phyloP scores from a whole-genome alignment of 1,140 invertebrate genomes.

The Drosophila nikananu region DNA sequence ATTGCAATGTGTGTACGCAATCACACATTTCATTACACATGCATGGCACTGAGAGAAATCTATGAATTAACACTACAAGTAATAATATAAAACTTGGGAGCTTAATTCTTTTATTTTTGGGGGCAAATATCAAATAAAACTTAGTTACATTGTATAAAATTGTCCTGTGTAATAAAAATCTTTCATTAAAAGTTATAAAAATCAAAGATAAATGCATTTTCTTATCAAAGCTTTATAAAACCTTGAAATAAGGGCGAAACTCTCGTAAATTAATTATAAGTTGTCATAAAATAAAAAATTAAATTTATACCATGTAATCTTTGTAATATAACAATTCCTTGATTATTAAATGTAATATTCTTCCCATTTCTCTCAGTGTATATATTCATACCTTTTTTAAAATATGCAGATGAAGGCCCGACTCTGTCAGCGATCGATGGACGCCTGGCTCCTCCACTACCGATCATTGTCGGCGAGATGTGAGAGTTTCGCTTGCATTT shows the following conservation, averaged over 20 bases:
- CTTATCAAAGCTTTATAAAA: not conserved
- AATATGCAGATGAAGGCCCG: constrained; percentile 52
- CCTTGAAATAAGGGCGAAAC: accelerated
- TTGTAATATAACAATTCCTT: not conserved
- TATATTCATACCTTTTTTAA: constrained; percentile 21
- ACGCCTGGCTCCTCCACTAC: constrained; percentile 25
- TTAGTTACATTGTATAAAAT: not conserved
- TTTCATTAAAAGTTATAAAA: too few relatives aligned
- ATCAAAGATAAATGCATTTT: not conserved
- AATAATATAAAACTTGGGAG: too few relatives aligned
- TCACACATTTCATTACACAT: constrained; percentile 32
- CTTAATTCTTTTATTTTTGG: not conserved
- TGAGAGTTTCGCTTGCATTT: constrained; percentile 59
- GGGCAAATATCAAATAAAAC: not conserved
- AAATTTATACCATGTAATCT: too few relatives aligned
- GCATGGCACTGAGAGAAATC: constrained; percentile 11
- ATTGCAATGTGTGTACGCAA: constrained; percentile 42
- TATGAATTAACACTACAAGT: not conserved
- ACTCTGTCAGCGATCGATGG: constrained; percentile 47
- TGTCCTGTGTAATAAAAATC: not conserved
- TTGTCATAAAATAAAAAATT: not conserved
- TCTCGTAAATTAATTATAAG: not conserved
- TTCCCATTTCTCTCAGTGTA: constrained; percentile 3
- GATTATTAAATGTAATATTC: not conserved
- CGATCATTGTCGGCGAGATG: constrained; percentile 68